These are phyloP conservation scores for Hippasteria phrygiana DNA, from an alignment of 53 echinoderm and acorn worm species.

Conservation along the genomic window DNA sequence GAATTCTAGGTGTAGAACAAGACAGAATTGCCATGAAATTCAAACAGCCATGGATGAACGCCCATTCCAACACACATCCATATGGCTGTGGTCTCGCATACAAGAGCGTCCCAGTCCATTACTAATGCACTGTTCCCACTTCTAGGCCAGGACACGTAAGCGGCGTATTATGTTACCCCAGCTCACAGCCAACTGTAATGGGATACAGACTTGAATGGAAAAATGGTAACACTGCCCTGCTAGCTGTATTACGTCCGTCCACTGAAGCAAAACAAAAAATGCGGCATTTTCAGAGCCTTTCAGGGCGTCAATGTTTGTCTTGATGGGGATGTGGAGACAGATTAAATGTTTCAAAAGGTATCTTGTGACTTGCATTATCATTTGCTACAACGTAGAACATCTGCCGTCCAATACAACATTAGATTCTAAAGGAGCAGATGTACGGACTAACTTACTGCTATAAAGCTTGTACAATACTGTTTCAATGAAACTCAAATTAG, in stretches of 20 bases:
- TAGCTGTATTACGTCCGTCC: not conserved
- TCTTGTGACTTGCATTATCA: not conserved
- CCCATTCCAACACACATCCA: not conserved
- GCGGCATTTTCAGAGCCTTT: not conserved
- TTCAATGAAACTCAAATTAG: too few relatives aligned
- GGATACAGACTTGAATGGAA: conserved; percentile 3
- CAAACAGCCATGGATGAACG: not conserved
- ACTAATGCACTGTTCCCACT: conserved; percentile 10
- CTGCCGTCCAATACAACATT: too few relatives aligned
- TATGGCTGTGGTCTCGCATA: not conserved
- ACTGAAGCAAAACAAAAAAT: not conserved
- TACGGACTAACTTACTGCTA: too few relatives aligned
- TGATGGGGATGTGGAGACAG: not conserved
- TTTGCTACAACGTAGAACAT: too few relatives aligned
- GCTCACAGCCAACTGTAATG: conserved; percentile 14
- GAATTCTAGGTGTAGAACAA: too few relatives aligned
- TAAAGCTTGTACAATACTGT: too few relatives aligned
- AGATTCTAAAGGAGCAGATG: too few relatives aligned
- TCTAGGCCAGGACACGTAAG: not conserved
- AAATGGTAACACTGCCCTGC: conserved; percentile 38
- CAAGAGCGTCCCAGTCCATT: not conserved
- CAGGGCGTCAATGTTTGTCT: not conserved
- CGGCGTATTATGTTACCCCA: conserved; percentile 26
- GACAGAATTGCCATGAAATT: too few relatives aligned
- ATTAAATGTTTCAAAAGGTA: conserved; percentile 36